Percentiles rank a stretch among this genome's conserved stretches.
Conservation (phyloP, 2,113 vertebrate genomes). For the Aspiorhynchus laticeps region DNA sequence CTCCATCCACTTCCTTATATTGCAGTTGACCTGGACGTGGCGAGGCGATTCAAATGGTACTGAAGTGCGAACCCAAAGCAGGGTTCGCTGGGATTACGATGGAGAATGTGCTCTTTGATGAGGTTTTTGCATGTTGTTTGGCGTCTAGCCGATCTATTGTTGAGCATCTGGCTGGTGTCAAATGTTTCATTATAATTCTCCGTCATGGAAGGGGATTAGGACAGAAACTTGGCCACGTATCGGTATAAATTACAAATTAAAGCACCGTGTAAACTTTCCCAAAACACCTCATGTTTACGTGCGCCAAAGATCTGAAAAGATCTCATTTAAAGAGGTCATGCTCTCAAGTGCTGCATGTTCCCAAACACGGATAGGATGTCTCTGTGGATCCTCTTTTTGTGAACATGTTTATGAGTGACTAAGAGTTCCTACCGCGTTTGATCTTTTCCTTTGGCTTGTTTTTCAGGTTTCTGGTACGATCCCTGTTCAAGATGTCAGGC, state of each 20-base stretch:
- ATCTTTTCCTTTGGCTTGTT: conserved; percentile 35
- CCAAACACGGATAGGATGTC: conserved; percentile 23
- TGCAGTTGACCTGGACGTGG: conserved; percentile 31
- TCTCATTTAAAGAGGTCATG: conserved; percentile 11
- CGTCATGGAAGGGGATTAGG: conserved; percentile 19
- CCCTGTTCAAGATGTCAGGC: conserved; percentile 87
- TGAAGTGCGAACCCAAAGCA: conserved; percentile 24
- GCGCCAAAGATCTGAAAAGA: conserved; percentile 34
- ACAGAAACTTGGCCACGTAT: conserved; percentile 38
- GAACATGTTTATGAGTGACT: conserved; percentile 35
- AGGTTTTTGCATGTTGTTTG: neutral
- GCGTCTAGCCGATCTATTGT: conserved; percentile 32
- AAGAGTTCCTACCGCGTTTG: conserved; percentile 27
- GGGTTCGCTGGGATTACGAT: neutral
- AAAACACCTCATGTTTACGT: conserved; percentile 42
- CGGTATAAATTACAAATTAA: conserved; percentile 27
- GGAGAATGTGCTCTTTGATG: neutral
- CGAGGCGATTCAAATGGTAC: neutral
- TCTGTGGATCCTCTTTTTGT: conserved; percentile 10
- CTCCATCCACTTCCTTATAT: neutral
- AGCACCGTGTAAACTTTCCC: conserved; percentile 12
- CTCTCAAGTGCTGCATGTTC: conserved; percentile 22
- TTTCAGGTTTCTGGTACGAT: conserved; percentile 82
- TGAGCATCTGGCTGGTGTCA: conserved; percentile 38
- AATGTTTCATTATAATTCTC: conserved; percentile 37